These are phyloP conservation scores for Cyrtonyx montezumae DNA, from an alignment of 2,113 vertebrate species.

Conservation along the genomic window DNA sequence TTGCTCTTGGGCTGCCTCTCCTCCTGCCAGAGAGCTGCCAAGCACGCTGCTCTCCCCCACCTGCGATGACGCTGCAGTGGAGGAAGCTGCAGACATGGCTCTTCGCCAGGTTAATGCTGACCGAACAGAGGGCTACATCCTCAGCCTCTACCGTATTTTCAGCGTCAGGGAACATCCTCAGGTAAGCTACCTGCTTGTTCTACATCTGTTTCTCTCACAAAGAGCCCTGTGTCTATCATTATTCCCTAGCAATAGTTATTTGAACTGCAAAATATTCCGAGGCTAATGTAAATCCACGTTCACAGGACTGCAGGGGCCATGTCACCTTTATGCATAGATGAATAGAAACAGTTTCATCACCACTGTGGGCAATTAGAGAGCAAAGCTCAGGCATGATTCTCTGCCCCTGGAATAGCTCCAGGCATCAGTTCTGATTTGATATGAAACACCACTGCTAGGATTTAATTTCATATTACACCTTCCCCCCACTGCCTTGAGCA, in stretches of 20 bases:
- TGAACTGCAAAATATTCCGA: constrained; percentile 21
- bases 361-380: constrained; percentile 52
- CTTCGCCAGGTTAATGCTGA: constrained; percentile 66
- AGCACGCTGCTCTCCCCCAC: background rate
- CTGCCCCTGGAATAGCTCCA: constrained; percentile 52
- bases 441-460: constrained; percentile 42
- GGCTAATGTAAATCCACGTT: background rate
- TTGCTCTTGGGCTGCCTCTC: background rate
- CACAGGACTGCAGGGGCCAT: constrained; percentile 17
- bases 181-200: constrained; percentile 44
- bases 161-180: constrained; percentile 42
- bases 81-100: constrained; percentile 44
- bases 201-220: background rate
- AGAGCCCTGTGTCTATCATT: background rate
- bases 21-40: rapidly evolving
- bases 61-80: constrained; percentile 36
- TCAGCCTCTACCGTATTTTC: constrained; percentile 70
- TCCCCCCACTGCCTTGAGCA: constrained; percentile 45
- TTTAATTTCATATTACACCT: constrained; percentile 64
- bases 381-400: constrained; percentile 42
- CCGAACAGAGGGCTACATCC: constrained; percentile 56
- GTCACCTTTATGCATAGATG: constrained; percentile 17
- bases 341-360: constrained; percentile 54
- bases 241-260: background rate
- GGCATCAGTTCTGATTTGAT: constrained; percentile 45